Percentiles rank a stretch among this genome's conserved stretches.
Conservation (phyloP, 23 tunicate species). For the Ascidia mentula region DNA sequence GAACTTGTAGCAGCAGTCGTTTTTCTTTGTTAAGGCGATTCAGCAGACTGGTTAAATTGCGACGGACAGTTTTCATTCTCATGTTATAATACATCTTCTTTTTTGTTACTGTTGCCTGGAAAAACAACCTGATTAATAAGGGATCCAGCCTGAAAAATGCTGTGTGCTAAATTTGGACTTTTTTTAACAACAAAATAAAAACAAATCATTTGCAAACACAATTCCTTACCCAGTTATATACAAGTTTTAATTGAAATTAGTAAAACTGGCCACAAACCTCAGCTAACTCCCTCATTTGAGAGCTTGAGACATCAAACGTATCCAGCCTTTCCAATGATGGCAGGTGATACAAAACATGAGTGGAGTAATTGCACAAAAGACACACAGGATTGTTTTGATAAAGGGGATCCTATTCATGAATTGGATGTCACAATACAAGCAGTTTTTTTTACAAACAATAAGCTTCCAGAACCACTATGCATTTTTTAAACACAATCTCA, state of each 20-base stretch:
- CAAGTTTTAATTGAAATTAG: no score
- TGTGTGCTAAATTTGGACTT: no score
- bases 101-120: constrained; percentile 73
- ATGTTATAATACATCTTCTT: constrained; percentile 92
- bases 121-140: no score
- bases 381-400: constrained; percentile 84
- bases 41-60: constrained; percentile 63
- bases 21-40: constrained; percentile 75
- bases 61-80: constrained; percentile 73
- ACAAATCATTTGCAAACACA: background rate
- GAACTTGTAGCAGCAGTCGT: constrained; percentile 62
- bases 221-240: background rate
- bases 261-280: constrained; percentile 34
- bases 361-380: constrained; percentile 92
- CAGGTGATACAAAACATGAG: constrained; percentile 78
- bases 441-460: no score
- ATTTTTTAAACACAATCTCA: no score
- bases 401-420: constrained; percentile 73
- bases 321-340: constrained; percentile 73
- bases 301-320: constrained; percentile 63
- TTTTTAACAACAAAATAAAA: background rate
- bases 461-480: no score
- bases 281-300: constrained; percentile 84
- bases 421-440: background rate
- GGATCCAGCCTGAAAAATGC: background rate